Evolutionary conservation across 2,888 invertebrate genomes (phyloP).

Genomic region (Metallyticus violacea): DNA sequence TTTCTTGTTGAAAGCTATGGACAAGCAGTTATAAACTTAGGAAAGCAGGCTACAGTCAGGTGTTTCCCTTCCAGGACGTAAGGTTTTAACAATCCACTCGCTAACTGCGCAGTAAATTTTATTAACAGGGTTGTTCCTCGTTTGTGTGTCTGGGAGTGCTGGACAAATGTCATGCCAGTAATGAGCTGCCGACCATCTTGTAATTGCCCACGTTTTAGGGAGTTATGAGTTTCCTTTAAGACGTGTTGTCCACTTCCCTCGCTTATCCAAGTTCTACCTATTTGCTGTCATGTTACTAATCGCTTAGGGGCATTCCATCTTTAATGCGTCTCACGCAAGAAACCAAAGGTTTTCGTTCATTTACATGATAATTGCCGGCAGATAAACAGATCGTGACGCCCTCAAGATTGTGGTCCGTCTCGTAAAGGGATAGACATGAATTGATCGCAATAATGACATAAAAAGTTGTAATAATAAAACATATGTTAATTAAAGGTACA

Average conservation of each 20-base stretch:
- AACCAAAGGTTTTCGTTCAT: neutral
- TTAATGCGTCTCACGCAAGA: neutral
- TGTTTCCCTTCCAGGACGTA: too few species aligned
- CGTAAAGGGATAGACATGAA: too few species aligned
- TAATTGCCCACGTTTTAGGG: neutral
- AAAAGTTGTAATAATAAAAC: too few species aligned
- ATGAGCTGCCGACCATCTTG: neutral
- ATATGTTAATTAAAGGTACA: too few species aligned
- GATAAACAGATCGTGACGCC: too few species aligned
- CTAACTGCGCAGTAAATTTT: neutral
- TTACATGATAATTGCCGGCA: too few species aligned
- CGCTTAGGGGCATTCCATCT: neutral
- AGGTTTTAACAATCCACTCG: neutral
- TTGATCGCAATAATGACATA: too few species aligned
- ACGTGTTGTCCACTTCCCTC: neutral
- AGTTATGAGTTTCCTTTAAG: neutral
- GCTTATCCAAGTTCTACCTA: neutral
- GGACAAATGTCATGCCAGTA: neutral
- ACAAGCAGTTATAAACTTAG: neutral
- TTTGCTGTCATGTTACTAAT: neutral
- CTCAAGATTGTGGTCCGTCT: too few species aligned
- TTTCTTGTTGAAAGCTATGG: neutral
- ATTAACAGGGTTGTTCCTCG: neutral
- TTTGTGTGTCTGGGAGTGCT: neutral
- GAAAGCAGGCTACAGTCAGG: neutral